Percentiles rank a stretch among this genome's conserved stretches.
Conservation (phyloP, 2,797 vertebrate species). For the Lepus oiostolus region DNA sequence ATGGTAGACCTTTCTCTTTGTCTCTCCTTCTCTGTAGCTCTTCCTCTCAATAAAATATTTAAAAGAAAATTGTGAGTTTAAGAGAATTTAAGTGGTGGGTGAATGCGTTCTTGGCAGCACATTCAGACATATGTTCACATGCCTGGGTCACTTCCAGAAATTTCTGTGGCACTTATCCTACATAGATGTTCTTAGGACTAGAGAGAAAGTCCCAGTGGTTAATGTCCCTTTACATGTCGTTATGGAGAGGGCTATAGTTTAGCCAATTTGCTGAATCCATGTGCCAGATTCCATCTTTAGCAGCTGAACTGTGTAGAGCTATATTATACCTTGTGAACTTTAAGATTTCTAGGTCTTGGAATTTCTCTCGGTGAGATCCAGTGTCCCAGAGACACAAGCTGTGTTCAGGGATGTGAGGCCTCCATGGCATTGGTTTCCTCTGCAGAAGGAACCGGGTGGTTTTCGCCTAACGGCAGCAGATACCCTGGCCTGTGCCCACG, state of each 20-base stretch:
- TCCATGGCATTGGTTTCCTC: not conserved
- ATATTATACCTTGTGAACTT: not conserved
- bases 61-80: not conserved
- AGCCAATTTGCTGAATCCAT: not conserved
- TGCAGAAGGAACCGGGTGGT: not conserved
- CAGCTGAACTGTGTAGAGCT: not conserved
- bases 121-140: not conserved
- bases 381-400: not conserved
- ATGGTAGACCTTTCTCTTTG: too few species aligned
- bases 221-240: conserved; percentile 30
- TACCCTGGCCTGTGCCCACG: not conserved
- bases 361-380: not conserved
- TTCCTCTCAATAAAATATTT: too few species aligned
- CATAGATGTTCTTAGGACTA: not conserved
- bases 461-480: not conserved
- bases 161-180: conserved; percentile 13
- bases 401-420: not conserved
- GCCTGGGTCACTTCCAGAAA: conserved; percentile 38
- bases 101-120: conserved; percentile 13
- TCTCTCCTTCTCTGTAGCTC: too few species aligned
- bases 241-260: conserved; percentile 43
- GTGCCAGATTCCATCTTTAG: not conserved
- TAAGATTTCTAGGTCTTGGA: conserved; percentile 56
- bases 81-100: not conserved
- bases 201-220: not conserved